Evolutionary conservation across 2,113 vertebrate genomes (phyloP).

Genomic region (Passer montanus): DNA sequence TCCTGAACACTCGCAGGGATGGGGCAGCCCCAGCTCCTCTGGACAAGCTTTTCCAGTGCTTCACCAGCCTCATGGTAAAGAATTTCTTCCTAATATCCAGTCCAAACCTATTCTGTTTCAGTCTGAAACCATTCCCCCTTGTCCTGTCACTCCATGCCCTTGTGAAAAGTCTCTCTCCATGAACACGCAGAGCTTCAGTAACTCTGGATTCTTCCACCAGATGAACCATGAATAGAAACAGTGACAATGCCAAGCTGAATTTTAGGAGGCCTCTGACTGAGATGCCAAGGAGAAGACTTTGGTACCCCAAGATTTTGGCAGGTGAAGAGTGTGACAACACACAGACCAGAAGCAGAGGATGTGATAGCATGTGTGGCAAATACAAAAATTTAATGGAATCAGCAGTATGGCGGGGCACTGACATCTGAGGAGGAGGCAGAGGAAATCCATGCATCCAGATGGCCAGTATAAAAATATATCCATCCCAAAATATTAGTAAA

Average conservation of each 20-base stretch:
- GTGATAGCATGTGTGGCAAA: not conserved
- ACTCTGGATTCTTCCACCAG: not conserved
- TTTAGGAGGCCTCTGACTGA: not conserved
- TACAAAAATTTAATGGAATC: not conserved
- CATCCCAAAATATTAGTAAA: not conserved
- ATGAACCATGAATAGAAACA: not conserved
- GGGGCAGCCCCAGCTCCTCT: not conserved
- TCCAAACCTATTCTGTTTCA: not conserved
- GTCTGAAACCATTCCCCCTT: not conserved
- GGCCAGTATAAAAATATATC: not conserved
- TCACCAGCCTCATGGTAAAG: not conserved
- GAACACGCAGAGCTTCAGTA: not conserved
- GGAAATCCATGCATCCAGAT: not conserved
- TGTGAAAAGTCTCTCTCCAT: not conserved
- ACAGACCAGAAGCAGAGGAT: fast-evolving
- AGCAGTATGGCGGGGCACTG: not conserved
- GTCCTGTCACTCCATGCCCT: not conserved
- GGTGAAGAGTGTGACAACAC: not conserved
- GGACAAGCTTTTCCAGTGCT: not conserved
- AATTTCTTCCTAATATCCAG: not conserved
- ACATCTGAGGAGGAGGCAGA: not conserved
- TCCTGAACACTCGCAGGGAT: not conserved
- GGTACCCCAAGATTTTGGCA: not conserved
- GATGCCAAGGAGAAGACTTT: not conserved
- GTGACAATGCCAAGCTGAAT: not conserved